Conservation (phyloP, 2,797 vertebrate species). For the Microctenopoma lineatum region DNA sequence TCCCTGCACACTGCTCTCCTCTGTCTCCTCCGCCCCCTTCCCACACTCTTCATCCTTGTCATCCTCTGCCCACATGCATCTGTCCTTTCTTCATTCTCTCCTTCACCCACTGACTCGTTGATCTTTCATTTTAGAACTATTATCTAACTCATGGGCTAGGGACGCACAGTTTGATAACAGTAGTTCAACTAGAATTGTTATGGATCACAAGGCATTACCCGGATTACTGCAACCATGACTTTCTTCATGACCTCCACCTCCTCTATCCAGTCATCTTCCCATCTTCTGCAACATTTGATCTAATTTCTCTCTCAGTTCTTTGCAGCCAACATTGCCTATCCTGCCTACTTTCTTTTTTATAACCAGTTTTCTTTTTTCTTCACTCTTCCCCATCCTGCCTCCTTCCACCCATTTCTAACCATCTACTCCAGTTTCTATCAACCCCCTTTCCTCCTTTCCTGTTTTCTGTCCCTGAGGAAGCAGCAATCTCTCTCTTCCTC, state of each 20-base stretch:
- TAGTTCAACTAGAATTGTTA: slow-evolving; percentile 7
- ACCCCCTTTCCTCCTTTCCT: slow-evolving; percentile 57
- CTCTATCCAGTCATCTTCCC: not conserved
- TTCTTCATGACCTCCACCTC: not conserved
- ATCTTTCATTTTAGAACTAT: slow-evolving; percentile 9
- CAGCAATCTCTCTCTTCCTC: slow-evolving; percentile 53
- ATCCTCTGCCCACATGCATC: slow-evolving; percentile 53
- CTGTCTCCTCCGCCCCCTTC: slow-evolving; percentile 38
- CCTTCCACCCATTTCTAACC: slow-evolving; percentile 40
- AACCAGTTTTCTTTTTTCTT: slow-evolving; percentile 4
- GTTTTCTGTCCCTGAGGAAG: slow-evolving; percentile 63
- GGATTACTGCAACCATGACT: slow-evolving; percentile 4
- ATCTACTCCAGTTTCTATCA: slow-evolving; percentile 54
- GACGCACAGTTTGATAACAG: slow-evolving; percentile 12
- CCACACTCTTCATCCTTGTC: slow-evolving; percentile 51
- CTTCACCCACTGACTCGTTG: slow-evolving; percentile 36
- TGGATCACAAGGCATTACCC: not conserved
- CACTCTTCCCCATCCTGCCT: slow-evolving; percentile 21
- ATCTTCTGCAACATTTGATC: slow-evolving; percentile 3
- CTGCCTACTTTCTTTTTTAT: slow-evolving; percentile 12
- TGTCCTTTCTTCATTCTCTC: slow-evolving; percentile 31
- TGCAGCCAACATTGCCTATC: slow-evolving; percentile 18
- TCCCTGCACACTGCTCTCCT: slow-evolving; percentile 34
- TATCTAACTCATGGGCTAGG: slow-evolving; percentile 1
- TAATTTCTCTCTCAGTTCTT: not conserved